Percentiles rank a stretch among this genome's conserved stretches.
phyloP scores from a whole-genome alignment of 2,113 vertebrate genomes.

The Ailurus styani region DNA sequence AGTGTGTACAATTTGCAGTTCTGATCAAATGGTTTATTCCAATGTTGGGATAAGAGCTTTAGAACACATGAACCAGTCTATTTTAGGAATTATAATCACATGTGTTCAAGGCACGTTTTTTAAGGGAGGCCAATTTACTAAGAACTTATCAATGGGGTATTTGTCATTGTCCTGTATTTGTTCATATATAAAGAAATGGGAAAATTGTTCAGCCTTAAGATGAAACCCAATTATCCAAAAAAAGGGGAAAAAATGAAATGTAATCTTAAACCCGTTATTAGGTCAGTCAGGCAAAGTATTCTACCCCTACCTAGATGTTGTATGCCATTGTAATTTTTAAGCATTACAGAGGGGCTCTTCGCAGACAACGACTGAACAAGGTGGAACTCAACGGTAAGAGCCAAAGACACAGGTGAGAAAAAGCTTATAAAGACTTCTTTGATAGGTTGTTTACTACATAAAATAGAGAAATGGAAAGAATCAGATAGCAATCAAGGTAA shows the following conservation, averaged over 20 bases:
- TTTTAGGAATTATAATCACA: not conserved
- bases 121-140: not conserved
- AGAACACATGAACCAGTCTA: not conserved
- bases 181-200: not conserved
- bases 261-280: not conserved
- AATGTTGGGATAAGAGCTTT: not conserved
- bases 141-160: not conserved
- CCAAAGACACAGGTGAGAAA: not conserved
- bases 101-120: not conserved
- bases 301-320: not conserved
- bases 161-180: not conserved
- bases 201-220: not conserved
- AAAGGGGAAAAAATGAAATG: not conserved
- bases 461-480: not conserved
- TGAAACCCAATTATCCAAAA: not conserved
- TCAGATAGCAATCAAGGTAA: not conserved
- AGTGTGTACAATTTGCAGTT: not conserved
- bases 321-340: not conserved
- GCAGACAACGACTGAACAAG: not conserved
- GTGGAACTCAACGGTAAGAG: not conserved
- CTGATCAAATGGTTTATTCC: not conserved
- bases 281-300: not conserved
- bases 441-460: not conserved
- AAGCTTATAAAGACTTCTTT: not conserved
- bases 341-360: not conserved